Percentiles rank a stretch among this genome's conserved stretches.
These are phyloP conservation scores for Corythoichthys haematopterus DNA, from an alignment of 2,113 vertebrate species.

Conservation along the genomic window DNA sequence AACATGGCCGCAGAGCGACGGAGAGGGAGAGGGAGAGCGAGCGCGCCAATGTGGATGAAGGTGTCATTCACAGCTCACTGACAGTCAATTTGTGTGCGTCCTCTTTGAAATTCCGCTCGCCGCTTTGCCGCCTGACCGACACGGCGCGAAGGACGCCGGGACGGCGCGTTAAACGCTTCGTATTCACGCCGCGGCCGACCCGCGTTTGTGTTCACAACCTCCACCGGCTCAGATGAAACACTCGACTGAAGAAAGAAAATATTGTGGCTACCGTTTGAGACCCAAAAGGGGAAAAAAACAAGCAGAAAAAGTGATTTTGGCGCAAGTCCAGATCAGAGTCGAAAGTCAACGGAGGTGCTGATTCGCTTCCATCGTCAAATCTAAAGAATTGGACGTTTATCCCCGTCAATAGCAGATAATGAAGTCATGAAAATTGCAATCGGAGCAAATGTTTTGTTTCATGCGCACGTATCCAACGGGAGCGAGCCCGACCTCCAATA, in stretches of 20 bases:
- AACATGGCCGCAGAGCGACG: constrained; percentile 8
- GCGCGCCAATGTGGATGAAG: constrained; percentile 41
- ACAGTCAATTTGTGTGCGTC: constrained; percentile 17
- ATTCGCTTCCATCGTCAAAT: no score
- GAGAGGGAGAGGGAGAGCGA: no score
- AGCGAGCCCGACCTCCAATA: no score
- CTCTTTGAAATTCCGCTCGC: constrained; percentile 10
- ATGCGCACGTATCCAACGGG: no score
- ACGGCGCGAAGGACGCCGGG: constrained; percentile 4
- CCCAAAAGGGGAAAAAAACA: no score
- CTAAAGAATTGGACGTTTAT: no score
- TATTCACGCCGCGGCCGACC: neutral
- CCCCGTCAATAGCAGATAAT: no score
- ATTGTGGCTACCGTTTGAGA: neutral
- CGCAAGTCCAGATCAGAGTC: no score
- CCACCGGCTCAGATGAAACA: neutral
- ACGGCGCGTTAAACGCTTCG: neutral
- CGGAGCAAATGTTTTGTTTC: no score
- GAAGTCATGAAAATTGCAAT: no score
- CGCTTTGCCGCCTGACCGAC: constrained; percentile 1
- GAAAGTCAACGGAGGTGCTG: no score
- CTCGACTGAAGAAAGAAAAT: neutral
- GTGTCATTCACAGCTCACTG: constrained; percentile 66
- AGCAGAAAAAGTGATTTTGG: no score
- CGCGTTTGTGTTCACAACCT: neutral